Percentiles rank a stretch among this genome's conserved stretches.
These are phyloP conservation scores for Cepaea hortensis DNA, from an alignment of 2,888 invertebrate species.

Conservation along the genomic window DNA sequence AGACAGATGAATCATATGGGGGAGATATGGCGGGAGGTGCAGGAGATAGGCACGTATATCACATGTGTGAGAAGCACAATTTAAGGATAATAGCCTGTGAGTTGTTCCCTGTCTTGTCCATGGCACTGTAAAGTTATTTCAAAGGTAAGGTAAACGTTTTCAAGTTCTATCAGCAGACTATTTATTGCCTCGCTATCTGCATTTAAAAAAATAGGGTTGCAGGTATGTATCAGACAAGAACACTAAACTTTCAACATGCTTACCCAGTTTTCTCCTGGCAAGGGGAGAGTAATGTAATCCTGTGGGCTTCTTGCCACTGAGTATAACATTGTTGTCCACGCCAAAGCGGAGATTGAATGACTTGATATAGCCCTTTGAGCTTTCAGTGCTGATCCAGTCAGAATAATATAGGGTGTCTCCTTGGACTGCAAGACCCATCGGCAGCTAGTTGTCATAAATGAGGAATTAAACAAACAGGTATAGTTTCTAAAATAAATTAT, in stretches of 20 bases:
- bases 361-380: conserved; percentile 53
- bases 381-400: conserved; percentile 58
- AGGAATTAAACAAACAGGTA: not conserved
- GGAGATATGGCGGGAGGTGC: too few relatives aligned
- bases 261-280: conserved; percentile 55
- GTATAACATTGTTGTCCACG: conserved; percentile 55
- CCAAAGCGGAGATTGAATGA: conserved; percentile 57
- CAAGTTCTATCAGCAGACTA: too few relatives aligned
- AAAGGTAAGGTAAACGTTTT: too few relatives aligned
- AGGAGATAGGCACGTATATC: too few relatives aligned
- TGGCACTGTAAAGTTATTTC: too few relatives aligned
- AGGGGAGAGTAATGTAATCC: conserved; percentile 57
- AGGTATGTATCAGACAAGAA: too few relatives aligned
- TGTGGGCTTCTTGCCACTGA: conserved; percentile 55
- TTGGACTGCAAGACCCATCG: conserved; percentile 58
- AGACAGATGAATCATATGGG: too few relatives aligned
- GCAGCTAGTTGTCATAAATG: conserved; percentile 51
- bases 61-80: too few relatives aligned
- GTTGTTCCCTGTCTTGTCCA: too few relatives aligned
- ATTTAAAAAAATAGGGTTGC: too few relatives aligned
- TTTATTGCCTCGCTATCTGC: too few relatives aligned
- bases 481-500: not conserved
- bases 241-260: not conserved
- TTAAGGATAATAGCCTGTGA: too few relatives aligned
- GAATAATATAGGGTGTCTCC: conserved; percentile 59